A percentile compares a stretch with the other conserved stretches of the same genome.
Evolutionary conservation across 2,797 vertebrate genomes (phyloP).

Genomic region (Knipowitschia caucasica): DNA sequence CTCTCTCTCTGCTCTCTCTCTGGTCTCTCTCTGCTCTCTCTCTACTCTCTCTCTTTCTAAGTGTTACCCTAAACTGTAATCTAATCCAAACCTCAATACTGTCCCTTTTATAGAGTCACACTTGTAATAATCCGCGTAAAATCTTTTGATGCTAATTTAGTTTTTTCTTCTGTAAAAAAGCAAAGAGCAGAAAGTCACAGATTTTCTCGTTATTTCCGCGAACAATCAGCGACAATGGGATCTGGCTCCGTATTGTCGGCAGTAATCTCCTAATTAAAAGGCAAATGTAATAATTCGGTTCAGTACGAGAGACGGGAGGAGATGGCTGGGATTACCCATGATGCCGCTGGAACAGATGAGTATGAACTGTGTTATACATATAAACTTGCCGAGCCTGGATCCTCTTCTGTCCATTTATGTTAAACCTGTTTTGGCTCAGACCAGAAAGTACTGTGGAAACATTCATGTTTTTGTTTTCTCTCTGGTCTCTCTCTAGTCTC

Average conservation of each 20-base stretch:
- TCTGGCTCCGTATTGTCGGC: constrained; percentile 10
- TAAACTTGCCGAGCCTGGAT: too few species aligned
- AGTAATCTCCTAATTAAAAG: constrained; percentile 30
- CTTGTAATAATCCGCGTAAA: too few species aligned
- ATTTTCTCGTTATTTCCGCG: constrained; percentile 7
- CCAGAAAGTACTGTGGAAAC: constrained; percentile 62
- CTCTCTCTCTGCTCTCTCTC: too few species aligned
- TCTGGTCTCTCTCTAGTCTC: too few species aligned
- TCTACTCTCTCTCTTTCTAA: too few species aligned
- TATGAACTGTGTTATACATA: too few species aligned
- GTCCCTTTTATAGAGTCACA: too few species aligned
- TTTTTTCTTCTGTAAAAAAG: background rate
- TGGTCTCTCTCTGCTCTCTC: too few species aligned
- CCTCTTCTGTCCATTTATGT: constrained; percentile 31
- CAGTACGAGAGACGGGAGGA: constrained; percentile 8
- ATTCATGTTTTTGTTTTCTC: constrained; percentile 45
- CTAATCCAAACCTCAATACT: too few species aligned
- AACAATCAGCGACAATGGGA: constrained; percentile 16
- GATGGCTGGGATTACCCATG: constrained; percentile 32
- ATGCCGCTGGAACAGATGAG: constrained; percentile 38
- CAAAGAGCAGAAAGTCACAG: background rate
- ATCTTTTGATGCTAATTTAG: background rate
- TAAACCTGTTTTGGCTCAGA: constrained; percentile 43
- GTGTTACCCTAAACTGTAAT: too few species aligned
- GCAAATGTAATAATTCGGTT: constrained; percentile 26